These are phyloP conservation scores for Choloepus didactylus DNA, from an alignment of 2,797 vertebrate species.

Conservation along the genomic window DNA sequence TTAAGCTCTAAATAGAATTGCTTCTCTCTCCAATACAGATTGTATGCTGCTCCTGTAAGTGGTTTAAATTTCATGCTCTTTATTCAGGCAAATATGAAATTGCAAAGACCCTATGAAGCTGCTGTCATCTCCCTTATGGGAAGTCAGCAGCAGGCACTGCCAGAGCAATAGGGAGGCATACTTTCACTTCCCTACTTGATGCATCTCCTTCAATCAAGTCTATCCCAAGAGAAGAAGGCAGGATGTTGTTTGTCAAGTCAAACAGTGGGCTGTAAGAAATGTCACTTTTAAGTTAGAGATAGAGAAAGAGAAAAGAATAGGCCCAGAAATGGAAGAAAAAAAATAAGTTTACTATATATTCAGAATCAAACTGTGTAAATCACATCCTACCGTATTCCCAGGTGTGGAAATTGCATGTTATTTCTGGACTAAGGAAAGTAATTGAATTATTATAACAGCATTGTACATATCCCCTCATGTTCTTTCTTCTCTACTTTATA, in stretches of 20 bases:
- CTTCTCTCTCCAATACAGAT: conserved; percentile 4
- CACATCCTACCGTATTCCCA: conserved; percentile 83
- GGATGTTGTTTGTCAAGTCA: conserved; percentile 57
- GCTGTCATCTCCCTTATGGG: conserved; percentile 28
- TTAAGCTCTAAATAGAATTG: conserved; percentile 34
- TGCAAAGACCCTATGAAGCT: conserved; percentile 45
- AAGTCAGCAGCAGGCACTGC: conserved; percentile 6
- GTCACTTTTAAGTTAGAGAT: conserved; percentile 67
- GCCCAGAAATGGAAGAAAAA: conserved; percentile 63
- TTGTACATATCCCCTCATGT: conserved; percentile 78
- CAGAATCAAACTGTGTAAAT: conserved; percentile 88
- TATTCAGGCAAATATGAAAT: conserved; percentile 60
- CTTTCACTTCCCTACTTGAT: conserved; percentile 45
- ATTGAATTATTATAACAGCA: conserved; percentile 86
- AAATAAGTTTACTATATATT: conserved; percentile 84
- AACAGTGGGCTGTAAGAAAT: conserved; percentile 50
- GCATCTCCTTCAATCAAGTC: conserved; percentile 61
- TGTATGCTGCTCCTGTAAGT: conserved; percentile 42
- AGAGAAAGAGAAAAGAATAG: conserved; percentile 53
- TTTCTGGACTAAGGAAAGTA: conserved; percentile 85
- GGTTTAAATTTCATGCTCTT: conserved; percentile 63
- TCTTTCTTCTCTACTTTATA: conserved; percentile 79
- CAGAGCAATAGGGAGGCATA: conserved; percentile 52
- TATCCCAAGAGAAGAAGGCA: conserved; percentile 58
- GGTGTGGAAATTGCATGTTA: conserved; percentile 87